phyloP scores from a whole-genome alignment of 1,140 invertebrate species.

The Aleiodes sp. region DNA sequence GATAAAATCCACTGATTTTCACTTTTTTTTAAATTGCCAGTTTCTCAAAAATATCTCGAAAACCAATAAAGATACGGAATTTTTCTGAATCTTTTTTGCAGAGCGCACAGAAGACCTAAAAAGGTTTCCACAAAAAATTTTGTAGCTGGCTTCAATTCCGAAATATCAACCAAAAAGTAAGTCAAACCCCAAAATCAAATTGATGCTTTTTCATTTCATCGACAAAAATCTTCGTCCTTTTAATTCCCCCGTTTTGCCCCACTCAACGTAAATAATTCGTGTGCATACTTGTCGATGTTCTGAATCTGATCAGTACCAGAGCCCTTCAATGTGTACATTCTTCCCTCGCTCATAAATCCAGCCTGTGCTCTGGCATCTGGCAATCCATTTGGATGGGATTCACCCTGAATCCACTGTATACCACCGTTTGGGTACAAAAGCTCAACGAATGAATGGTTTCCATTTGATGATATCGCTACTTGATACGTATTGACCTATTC shows the following conservation, averaged over 20 bases:
- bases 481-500: constrained; percentile 82
- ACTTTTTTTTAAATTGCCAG: too few relatives aligned
- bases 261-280: too few relatives aligned
- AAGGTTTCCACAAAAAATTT: too few relatives aligned
- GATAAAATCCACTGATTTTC: too few relatives aligned
- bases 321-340: constrained; percentile 76
- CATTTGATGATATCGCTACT: constrained; percentile 84
- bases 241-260: too few relatives aligned
- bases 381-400: constrained; percentile 71
- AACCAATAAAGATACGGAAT: too few relatives aligned
- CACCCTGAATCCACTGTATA: constrained; percentile 90
- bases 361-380: constrained; percentile 91
- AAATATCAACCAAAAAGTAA: not conserved
- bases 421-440: constrained; percentile 88
- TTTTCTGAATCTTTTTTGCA: too few relatives aligned
- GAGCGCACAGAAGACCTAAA: too few relatives aligned
- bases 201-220: not conserved
- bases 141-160: too few relatives aligned
- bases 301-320: constrained; percentile 89
- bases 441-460: constrained; percentile 82
- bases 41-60: too few relatives aligned
- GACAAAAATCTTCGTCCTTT: too few relatives aligned
- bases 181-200: not conserved
- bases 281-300: constrained; percentile 75
- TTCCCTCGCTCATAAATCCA: constrained; percentile 87